phyloP scores from a whole-genome alignment of 2,797 vertebrate species.

The Octomys mimax region DNA sequence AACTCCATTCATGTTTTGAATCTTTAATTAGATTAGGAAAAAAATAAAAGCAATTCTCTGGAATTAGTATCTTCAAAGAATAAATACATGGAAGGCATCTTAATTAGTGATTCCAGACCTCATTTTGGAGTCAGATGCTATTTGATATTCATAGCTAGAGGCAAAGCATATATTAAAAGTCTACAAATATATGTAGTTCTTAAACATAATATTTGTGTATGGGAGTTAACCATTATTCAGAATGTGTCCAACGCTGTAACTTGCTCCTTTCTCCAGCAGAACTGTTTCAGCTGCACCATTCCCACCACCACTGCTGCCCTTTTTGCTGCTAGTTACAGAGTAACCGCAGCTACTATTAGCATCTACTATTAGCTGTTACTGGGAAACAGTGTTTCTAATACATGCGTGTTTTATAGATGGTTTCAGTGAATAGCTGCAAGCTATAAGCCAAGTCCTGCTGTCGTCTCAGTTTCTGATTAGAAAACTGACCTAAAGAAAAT shows the following conservation, averaged over 20 bases:
- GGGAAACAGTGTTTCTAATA: background rate
- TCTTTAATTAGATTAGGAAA: slow-evolving; percentile 64
- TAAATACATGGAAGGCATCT: slow-evolving; percentile 62
- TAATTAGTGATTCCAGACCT: slow-evolving; percentile 68
- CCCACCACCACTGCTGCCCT: background rate
- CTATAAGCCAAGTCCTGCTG: background rate
- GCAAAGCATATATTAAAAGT: slow-evolving; percentile 60
- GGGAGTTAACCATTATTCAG: background rate
- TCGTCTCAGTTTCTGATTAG: background rate
- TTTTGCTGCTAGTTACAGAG: background rate
- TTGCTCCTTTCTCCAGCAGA: background rate
- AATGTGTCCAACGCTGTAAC: background rate
- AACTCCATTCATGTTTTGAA: slow-evolving; percentile 55
- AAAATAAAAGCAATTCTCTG: slow-evolving; percentile 53
- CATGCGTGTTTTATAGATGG: background rate
- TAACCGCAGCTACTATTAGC: too few species aligned
- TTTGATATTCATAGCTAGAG: slow-evolving; percentile 68
- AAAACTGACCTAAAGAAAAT: background rate
- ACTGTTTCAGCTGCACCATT: background rate
- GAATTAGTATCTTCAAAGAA: slow-evolving; percentile 71
- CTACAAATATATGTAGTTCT: slow-evolving; percentile 57
- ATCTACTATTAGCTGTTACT: too few species aligned
- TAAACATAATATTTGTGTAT: slow-evolving; percentile 68
- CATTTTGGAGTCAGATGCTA: slow-evolving; percentile 53
- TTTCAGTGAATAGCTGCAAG: background rate